phyloP scores from a whole-genome alignment of 2,113 vertebrate genomes.

The Ursus arctos region DNA sequence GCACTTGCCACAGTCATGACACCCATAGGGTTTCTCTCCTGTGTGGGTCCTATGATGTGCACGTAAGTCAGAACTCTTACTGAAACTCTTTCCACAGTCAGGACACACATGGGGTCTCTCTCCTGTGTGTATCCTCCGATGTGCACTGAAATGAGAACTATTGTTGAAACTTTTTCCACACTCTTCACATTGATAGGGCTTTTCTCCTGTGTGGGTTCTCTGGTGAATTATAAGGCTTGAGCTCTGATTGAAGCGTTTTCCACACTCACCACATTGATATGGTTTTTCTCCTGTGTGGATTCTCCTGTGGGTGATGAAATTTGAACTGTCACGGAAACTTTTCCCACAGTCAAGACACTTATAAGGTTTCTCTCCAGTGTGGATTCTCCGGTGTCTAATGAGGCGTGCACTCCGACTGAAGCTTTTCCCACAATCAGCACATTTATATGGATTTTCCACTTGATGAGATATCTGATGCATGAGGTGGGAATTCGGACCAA shows the following conservation, averaged over 20 bases:
- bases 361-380: slow-evolving; percentile 83
- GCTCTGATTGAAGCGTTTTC: slow-evolving; percentile 83
- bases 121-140: slow-evolving; percentile 82
- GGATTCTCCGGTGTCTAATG: slow-evolving; percentile 80
- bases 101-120: slow-evolving; percentile 84
- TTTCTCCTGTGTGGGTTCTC: slow-evolving; percentile 83
- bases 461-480: slow-evolving; percentile 76
- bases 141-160: slow-evolving; percentile 82
- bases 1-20: slow-evolving; percentile 81
- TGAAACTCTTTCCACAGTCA: slow-evolving; percentile 85
- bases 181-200: slow-evolving; percentile 81
- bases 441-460: slow-evolving; percentile 84
- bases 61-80: slow-evolving; percentile 82
- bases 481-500: slow-evolving; percentile 76
- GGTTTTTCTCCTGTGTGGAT: slow-evolving; percentile 85
- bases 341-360: slow-evolving; percentile 83
- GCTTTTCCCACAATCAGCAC: slow-evolving; percentile 79
- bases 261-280: slow-evolving; percentile 81
- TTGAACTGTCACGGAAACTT: slow-evolving; percentile 84
- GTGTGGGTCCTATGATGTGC: slow-evolving; percentile 84
- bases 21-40: slow-evolving; percentile 82
- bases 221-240: slow-evolving; percentile 83
- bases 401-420: slow-evolving; percentile 71
- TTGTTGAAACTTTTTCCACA: slow-evolving; percentile 83
- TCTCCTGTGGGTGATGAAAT: slow-evolving; percentile 83